Base-by-base conservation (phyloP, 1,140 invertebrate species). In the Schlechtendalia chinensis region DNA sequence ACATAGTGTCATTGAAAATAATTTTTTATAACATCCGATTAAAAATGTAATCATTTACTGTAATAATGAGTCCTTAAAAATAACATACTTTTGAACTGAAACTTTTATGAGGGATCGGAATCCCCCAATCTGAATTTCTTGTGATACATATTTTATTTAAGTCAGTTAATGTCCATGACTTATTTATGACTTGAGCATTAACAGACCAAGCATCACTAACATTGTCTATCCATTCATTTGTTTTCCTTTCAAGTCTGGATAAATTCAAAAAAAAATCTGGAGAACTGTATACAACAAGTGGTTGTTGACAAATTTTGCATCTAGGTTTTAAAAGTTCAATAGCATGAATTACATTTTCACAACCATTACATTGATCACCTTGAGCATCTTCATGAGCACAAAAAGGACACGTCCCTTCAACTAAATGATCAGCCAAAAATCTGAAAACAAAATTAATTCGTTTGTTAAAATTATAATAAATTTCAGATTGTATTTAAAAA, bases 281-380 rank as follows among this genome's bases (percentile, higher is more conserved):
- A 5, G 96, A 97, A 11, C 90, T 88, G 81, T 90, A 91, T 0
- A 96, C 84, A 1, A 92, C 87, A 0, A 96, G 96, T 2, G 88
- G 89, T 81, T 86, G 90, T 58, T 88, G 88, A 87, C 98, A 99
- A 11, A 96, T 87, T 88, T 98, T 98, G 88, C 98, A 99, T 56
- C 93, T 89, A 0, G 98, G 95, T 80, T 93, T 89, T 72, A 93
- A 91, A 16, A 99, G 87, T 81, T 99, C 98, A 0, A 92, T 90
- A 0, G 97, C 95, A 87, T 99, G 99, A 29, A 99, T 93, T 6
- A 99, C 88, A 85, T 98, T 96, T 1, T 97, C 95, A 87, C 98
- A 99, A 82, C 93, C 94, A 87, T 99, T 98, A 86, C 98, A 99
- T 86, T 99, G 98, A 88, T 99, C 98, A 4, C 98, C 98, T 53